Conservation (phyloP, 2,797 vertebrate genomes). For the Staurois parvus region DNA sequence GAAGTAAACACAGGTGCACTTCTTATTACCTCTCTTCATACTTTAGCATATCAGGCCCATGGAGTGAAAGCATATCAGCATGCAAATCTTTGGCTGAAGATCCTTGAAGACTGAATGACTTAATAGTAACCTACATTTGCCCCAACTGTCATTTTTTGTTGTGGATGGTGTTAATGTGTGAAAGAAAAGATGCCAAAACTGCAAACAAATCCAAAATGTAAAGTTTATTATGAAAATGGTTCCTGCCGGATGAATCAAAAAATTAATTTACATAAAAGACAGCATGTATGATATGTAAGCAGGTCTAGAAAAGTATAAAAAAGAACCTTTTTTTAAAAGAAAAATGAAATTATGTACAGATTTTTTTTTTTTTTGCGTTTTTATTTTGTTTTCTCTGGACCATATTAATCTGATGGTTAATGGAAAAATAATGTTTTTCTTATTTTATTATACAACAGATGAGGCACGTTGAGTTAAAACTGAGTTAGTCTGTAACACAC, state of each 20-base stretch:
- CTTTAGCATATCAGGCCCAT: not conserved
- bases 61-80: not conserved
- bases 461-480: conserved; percentile 85
- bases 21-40: not conserved
- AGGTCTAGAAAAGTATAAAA: conserved; percentile 98
- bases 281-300: conserved; percentile 96
- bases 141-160: conserved; percentile 53
- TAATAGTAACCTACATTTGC: not conserved
- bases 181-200: conserved; percentile 95
- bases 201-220: conserved; percentile 96
- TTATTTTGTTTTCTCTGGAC: conserved; percentile 76
- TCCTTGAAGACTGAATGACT: not conserved
- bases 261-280: conserved; percentile 97
- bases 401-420: conserved; percentile 94
- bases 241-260: conserved; percentile 94
- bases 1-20: not conserved
- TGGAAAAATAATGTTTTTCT: conserved; percentile 87
- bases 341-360: conserved; percentile 98
- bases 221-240: conserved; percentile 99
- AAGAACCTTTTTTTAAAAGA: conserved; percentile 89
- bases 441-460: conserved; percentile 56
- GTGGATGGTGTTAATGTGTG: conserved; percentile 85
- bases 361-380: conserved; percentile 72
- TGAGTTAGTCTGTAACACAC: conserved; percentile 92
- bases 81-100: too few relatives aligned